Percentiles rank a stretch among this genome's conserved stretches.
Conservation (phyloP, 1,140 invertebrate species). For the Euborellia annulipes region DNA sequence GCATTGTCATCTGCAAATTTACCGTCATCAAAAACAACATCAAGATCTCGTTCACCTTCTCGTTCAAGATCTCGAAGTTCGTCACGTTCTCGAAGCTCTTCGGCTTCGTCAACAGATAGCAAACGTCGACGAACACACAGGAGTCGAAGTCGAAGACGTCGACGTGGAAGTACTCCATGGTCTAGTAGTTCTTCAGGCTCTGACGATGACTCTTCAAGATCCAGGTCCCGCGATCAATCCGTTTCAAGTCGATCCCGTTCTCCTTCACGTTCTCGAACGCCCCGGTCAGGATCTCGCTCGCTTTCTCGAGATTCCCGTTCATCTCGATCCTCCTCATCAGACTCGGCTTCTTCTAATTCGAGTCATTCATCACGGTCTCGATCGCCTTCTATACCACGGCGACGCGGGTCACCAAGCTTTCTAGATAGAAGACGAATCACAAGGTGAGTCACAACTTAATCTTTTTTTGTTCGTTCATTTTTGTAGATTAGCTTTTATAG, state of each 20-base stretch:
- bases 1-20: too few relatives aligned
- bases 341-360: too few relatives aligned
- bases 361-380: conserved; percentile 17
- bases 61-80: too few relatives aligned
- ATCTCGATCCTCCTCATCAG: not conserved
- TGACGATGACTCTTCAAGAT: too few relatives aligned
- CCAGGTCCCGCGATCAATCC: too few relatives aligned
- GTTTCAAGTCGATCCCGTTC: conserved; percentile 8
- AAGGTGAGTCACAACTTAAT: too few relatives aligned
- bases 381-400: conserved; percentile 35
- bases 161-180: too few relatives aligned
- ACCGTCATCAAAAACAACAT: too few relatives aligned
- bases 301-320: not conserved
- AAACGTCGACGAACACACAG: not conserved
- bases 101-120: conserved; percentile 10
- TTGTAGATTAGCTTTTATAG: too few relatives aligned
- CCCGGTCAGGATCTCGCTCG: conserved; percentile 9
- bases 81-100: conserved; percentile 11
- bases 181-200: too few relatives aligned
- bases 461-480: too few relatives aligned
- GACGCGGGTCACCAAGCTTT: conserved; percentile 41
- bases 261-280: conserved; percentile 5
- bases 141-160: not conserved
- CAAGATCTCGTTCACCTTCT: too few relatives aligned
- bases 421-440: conserved; percentile 42